A percentile compares a stretch with the other conserved stretches of the same genome.
phyloP scores from a whole-genome alignment of 2,888 invertebrate genomes.

The Polylopha cassiicola region DNA sequence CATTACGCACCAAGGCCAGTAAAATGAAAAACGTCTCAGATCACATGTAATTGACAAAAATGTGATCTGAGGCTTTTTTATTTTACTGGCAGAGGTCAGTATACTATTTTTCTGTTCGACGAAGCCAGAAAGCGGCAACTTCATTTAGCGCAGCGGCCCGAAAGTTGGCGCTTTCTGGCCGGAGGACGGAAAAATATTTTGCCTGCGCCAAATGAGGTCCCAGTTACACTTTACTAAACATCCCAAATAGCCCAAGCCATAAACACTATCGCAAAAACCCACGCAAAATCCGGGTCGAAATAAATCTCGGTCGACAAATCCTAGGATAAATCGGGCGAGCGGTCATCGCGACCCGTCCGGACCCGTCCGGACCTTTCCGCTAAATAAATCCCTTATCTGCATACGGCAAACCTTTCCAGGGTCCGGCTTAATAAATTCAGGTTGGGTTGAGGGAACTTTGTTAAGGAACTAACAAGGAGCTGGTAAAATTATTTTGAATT shows the following conservation, averaged over 20 bases:
- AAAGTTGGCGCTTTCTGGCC: no score
- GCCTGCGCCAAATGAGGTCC: constrained; percentile 2
- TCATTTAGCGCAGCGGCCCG: no score
- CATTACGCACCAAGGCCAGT: no score
- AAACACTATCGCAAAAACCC: constrained; percentile 32
- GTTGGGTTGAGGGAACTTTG: constrained; percentile 71
- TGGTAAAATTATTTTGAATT: constrained; percentile 27
- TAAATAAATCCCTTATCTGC: constrained; percentile 78
- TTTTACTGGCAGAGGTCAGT: no score
- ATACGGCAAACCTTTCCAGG: constrained; percentile 77
- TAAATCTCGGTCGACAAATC: constrained; percentile 72
- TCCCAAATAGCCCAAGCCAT: constrained; percentile 32
- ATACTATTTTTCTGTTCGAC: no score
- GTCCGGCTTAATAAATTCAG: constrained; percentile 78
- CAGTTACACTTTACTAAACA: neutral
- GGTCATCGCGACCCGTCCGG: constrained; percentile 72
- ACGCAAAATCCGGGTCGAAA: constrained; percentile 48
- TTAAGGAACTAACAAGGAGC: constrained; percentile 43
- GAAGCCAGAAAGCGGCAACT: no score
- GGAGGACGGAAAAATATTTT: no score
- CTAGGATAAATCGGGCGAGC: constrained; percentile 72
- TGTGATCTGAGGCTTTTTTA: no score
- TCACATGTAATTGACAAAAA: no score
- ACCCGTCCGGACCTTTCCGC: constrained; percentile 76
- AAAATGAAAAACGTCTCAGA: no score